Conservation (phyloP, 92 coral and sea anemone genomes). For the Umimayanthus chanpuru region DNA sequence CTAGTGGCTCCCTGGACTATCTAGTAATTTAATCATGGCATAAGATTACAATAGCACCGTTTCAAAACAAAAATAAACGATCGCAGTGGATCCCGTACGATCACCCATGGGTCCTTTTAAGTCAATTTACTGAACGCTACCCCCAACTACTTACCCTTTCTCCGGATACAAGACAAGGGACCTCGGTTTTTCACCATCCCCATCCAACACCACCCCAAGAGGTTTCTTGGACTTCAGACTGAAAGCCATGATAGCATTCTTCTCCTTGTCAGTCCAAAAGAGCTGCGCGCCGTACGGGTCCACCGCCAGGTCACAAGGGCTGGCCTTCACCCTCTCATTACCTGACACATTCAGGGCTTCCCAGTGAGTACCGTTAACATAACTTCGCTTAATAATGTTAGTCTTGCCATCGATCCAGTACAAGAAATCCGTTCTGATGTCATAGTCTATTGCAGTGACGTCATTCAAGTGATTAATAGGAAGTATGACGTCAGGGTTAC, state of each 20-base stretch:
- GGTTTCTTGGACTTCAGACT: constrained; percentile 62
- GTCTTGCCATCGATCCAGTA: constrained; percentile 81
- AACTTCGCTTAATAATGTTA: constrained; percentile 63
- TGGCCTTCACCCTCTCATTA: constrained; percentile 22
- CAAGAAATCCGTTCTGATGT: constrained; percentile 72
- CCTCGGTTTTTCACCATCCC: constrained; percentile 61
- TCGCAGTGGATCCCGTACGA: too few relatives aligned
- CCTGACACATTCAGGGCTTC: constrained; percentile 41
- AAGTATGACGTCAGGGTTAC: constrained; percentile 76
- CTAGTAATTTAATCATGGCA: too few relatives aligned
- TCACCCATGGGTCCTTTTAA: too few relatives aligned
- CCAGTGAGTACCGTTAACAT: constrained; percentile 68
- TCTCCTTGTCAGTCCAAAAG: constrained; percentile 82
- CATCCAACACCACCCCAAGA: constrained; percentile 63
- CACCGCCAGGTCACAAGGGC: constrained; percentile 85
- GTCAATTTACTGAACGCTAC: background rate
- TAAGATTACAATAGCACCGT: too few relatives aligned
- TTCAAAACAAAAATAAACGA: too few relatives aligned
- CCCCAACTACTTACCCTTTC: constrained; percentile 74
- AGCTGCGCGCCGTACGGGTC: constrained; percentile 89
- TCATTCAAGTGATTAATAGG: constrained; percentile 64
- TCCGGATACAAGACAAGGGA: constrained; percentile 85
- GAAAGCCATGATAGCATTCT: constrained; percentile 80
- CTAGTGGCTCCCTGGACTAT: too few relatives aligned
- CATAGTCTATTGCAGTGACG: constrained; percentile 83